Base-by-base conservation (phyloP, 2,888 invertebrate genomes). In the Cheilosia vulpina region DNA sequence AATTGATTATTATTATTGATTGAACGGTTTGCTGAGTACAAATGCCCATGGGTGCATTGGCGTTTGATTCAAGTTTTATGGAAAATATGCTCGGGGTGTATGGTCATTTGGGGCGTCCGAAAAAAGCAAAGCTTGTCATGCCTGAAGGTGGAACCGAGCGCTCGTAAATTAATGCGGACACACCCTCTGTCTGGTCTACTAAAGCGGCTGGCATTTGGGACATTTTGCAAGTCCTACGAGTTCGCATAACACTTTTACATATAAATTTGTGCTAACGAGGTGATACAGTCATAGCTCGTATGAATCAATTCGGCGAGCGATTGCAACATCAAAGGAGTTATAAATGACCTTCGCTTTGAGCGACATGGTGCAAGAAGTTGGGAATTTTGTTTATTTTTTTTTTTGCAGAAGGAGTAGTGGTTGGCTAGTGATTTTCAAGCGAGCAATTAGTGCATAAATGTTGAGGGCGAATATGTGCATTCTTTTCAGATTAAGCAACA, bases 1-100 rank as follows among this genome's bases (percentile, higher is more conserved):
- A 72, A 77, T 81, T 81, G 85, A 71, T 76, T 76, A 76, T 76
- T 85, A 71, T 76, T 76, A 76, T 76, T 85, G 84, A 85, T 85
- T 85, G 85, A 85, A 81, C 81, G 66, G 50, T 85, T 66, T 76
- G 78, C 52, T 41, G 38, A 66, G 58, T 69, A 58, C 47, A 11
- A 13, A 43, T 60, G 53, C 52, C 58, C 47, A 38, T 65, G 66
- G 17, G 21, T 55, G 62, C 27, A 85, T 76, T 76, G 68, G 68
- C 66, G 72, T 72, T 72, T 63, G 71, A 80, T 68, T 80, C 43
- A 76, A 69, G 63, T 76, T 19, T 45, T 9, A 34, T 71, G 50
- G 50, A 47, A 52, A 27, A n/a, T 13, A 53, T 21, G 13, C 31
- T 17, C 24, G 43, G n/a, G 13, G 4, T 52, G 13, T 66, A 15